Evolutionary conservation across 2,888 invertebrate species (phyloP), one percentile per base, ranked within the genome.

Genomic region (Masnerella sp.): DNA sequence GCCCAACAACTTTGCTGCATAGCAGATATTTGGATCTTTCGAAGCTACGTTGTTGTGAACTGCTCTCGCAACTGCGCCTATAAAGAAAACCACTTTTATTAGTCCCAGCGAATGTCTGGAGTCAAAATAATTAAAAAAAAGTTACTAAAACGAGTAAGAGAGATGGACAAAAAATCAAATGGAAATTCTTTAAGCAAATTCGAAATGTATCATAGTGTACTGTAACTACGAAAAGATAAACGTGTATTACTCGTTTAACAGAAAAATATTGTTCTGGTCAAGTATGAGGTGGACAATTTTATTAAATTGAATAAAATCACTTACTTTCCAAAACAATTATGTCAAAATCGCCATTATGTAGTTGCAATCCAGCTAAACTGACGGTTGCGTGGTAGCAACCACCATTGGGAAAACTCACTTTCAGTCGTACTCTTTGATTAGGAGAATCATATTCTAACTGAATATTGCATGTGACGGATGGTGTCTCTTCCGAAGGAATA

Each of bases 321-420:
- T 90, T 88, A 96, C 96, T 93, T 81, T 94, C 95, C 56, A 97
- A 91, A 40, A 96, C 96, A 82, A 97, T 94, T 83, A 96, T 95
- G 88, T 96, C 96, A 83, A 97, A 96, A 87, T 95, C 95, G 20
- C 96, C 97, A 84, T 96, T 96, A 81, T 94, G 94, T 81, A 97
- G 88, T 83, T 93, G 91, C 72, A 91, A 90, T 42, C 92, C 93
- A 62, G 92, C 90, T 84, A 94, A 95, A 81, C 91, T 91, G 51
- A 97, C 93, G 11, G 91, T 91, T 59, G 96, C 96, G 81, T 93
- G 92, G 88, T 93, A 95, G 83, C 95, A 94, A 49, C 95, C 95
- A 75, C 95, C 93, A 79, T 91, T 90, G 25, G 93, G 91, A 88
- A 97, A 94, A 81, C 93, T 92, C 73, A 96, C 91, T 81, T 93